A percentile compares a stretch with the other conserved stretches of the same genome.
Conservation (phyloP, 2,888 invertebrate species). For the Sicus ferrugineus region DNA sequence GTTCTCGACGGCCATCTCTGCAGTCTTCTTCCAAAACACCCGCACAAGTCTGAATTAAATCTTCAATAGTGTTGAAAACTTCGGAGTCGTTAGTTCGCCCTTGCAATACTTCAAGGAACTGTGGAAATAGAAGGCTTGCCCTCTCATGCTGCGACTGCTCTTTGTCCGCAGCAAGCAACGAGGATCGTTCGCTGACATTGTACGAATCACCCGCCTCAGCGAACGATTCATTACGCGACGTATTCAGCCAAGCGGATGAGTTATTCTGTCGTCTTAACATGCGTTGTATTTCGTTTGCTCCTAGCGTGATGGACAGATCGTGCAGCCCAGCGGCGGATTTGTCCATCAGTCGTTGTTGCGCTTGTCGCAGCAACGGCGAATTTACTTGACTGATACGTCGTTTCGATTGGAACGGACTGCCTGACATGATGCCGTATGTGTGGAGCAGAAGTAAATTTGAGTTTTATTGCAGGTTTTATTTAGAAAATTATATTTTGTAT, state of each 20-base stretch:
- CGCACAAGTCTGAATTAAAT: slow-evolving; percentile 52
- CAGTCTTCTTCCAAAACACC: slow-evolving; percentile 54
- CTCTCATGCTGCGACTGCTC: slow-evolving; percentile 48
- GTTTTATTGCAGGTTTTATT: not conserved
- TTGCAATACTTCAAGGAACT: slow-evolving; percentile 61
- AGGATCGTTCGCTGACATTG: slow-evolving; percentile 41
- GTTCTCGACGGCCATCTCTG: slow-evolving; percentile 45
- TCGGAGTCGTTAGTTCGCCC: slow-evolving; percentile 55
- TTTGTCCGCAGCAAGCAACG: slow-evolving; percentile 33
- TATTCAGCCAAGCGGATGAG: slow-evolving; percentile 38
- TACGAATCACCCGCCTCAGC: slow-evolving; percentile 37
- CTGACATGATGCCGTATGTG: no score
- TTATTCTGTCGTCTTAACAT: slow-evolving; percentile 44
- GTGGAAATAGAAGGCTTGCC: slow-evolving; percentile 55
- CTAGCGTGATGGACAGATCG: slow-evolving; percentile 51
- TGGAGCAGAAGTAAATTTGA: no score
- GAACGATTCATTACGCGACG: slow-evolving; percentile 21
- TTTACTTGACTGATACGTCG: slow-evolving; percentile 43
- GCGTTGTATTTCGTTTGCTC: slow-evolving; percentile 51
- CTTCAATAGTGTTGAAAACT: slow-evolving; percentile 56
- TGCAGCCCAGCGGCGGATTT: slow-evolving; percentile 22
- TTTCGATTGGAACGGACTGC: slow-evolving; percentile 43
- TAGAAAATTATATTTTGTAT: not conserved
- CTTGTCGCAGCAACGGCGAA: slow-evolving; percentile 37
- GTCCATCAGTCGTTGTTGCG: not conserved